These are phyloP conservation scores for Scaptomyza parva DNA, from an alignment of 2,888 invertebrate species.

Conservation along the genomic window DNA sequence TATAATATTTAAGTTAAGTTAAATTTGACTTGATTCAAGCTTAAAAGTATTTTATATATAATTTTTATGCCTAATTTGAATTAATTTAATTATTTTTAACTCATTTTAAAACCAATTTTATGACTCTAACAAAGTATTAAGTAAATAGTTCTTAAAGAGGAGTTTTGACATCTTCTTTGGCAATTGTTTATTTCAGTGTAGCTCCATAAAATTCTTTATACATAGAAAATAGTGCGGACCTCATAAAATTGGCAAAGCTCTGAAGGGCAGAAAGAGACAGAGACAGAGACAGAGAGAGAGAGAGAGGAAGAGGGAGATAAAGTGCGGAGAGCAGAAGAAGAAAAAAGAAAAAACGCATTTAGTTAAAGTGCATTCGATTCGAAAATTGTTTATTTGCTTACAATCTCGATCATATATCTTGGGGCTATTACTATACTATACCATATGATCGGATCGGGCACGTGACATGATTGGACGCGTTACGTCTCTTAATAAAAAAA, in stretches of 20 bases:
- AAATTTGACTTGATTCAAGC: background rate
- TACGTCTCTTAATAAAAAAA: conserved; percentile 33
- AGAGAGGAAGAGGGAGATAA: no score
- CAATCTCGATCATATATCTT: conserved; percentile 49
- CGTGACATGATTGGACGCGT: conserved; percentile 52
- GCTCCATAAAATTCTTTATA: conserved; percentile 29
- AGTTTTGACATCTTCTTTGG: no score
- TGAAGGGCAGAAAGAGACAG: no score
- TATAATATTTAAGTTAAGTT: background rate
- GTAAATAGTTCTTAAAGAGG: no score
- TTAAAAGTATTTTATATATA: background rate
- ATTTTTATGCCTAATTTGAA: background rate
- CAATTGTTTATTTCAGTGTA: conserved; percentile 21
- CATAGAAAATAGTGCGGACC: conserved; percentile 15
- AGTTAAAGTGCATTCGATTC: conserved; percentile 49
- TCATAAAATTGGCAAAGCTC: conserved; percentile 34
- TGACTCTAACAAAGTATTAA: no score
- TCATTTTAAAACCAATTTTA: background rate
- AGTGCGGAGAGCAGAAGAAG: background rate
- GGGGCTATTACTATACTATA: conserved; percentile 39
- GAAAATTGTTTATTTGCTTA: conserved; percentile 33
- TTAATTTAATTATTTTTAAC: background rate
- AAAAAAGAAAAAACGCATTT: conserved; percentile 40
- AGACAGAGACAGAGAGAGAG: no score
- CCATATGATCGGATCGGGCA: conserved; percentile 61